Base-by-base conservation (phyloP, 2,888 invertebrate species). In the Mimas tiliae region DNA sequence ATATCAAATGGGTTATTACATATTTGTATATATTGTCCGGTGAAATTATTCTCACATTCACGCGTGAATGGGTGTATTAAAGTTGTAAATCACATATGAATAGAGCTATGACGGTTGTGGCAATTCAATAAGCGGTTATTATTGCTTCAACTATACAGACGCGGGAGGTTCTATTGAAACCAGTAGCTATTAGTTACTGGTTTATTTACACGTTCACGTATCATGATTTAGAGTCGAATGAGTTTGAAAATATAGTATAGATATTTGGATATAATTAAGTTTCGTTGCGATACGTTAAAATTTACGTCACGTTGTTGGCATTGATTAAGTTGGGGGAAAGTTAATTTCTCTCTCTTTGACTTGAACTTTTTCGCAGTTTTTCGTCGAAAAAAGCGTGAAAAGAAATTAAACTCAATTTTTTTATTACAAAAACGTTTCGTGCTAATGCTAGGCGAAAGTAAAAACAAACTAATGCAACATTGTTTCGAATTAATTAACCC, bases 1-100 rank as follows among this genome's bases (percentile, higher is more conserved):
- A 85, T 86, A 81, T 78, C 53, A 66, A 52, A 51, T 50, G n/a
- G 19, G 48, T 55, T 34, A 65, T 58, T 47, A 45, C 55, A 55
- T 48, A 48, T 58, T 63, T 48, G 9, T n/a, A 47, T 47, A 62
- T 62, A 45, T n/a, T n/a, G 21, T 14, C 11, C 9, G 9, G 58
- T 38, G 19, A 58, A 42, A 58, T 58, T 58, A 58, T 58, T 19
- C 38, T 42, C 55, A 11, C 55, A 38, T 42, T 58, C 19, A 19
- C 19, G 12, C 6, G 12, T 58, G 58, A 58, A 58, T 38, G 58
- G 19, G 19, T 19, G 19, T 58, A 58, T 58, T 42, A 42, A 16
- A 58, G 58, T 58, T 58, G 58, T 58, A 58, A 58, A 58, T 58
- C 58, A 58, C 38, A 42, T 9, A 19, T 58, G 58, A 58, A 58